Base-by-base conservation (phyloP, 2,797 vertebrate genomes). In the Coregonus ussuriensis region DNA sequence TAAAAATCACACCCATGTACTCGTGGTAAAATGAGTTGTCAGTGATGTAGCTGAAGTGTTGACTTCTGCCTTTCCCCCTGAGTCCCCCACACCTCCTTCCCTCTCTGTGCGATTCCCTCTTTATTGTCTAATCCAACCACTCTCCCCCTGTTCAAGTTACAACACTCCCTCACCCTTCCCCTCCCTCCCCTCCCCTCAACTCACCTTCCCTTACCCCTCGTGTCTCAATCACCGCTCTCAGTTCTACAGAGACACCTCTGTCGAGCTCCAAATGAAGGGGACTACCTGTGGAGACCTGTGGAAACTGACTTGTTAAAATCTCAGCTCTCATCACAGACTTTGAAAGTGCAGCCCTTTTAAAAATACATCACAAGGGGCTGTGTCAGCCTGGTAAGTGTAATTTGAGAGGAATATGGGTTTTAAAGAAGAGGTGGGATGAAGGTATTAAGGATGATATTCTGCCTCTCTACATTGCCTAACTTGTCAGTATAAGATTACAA, bases 321-420 rank as follows among this genome's bases (percentile, higher is more conserved):
- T 25, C n/a, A 21, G 25, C 59, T 63, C 21, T 62, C 59, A 63
- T 63, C 59, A 3, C 59, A 63, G n/a, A 25, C 21, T 4, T 63
- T 63, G 59, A 63, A 63, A 63, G 59, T 63, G 59, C 54, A 56
- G 54, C 54, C 54, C 54, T 56, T 56, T 56, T 18, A 56, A 18
- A 56, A 54, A 54, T 54, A 54, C 14, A 56, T n/a, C 54, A 56
- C 54, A 56, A 4, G 54, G 4, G 4, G 54, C 59, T 63, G 7
- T 25, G 6, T 25, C 59, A 63, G 59, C 21, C 7, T 63, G 21
- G 59, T 63, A 63, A 25, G 21, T 63, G 21, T 63, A 6, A 63
- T 63, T 63, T 63, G 7, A 25, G 21, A 63, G 21, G 21, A 63
- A 63, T 63, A 63, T 63, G 59, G 21, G 3, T 63, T 63, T 63